Base-by-base conservation (phyloP, 2,113 vertebrate genomes). In the Phaethon lepturus region DNA sequence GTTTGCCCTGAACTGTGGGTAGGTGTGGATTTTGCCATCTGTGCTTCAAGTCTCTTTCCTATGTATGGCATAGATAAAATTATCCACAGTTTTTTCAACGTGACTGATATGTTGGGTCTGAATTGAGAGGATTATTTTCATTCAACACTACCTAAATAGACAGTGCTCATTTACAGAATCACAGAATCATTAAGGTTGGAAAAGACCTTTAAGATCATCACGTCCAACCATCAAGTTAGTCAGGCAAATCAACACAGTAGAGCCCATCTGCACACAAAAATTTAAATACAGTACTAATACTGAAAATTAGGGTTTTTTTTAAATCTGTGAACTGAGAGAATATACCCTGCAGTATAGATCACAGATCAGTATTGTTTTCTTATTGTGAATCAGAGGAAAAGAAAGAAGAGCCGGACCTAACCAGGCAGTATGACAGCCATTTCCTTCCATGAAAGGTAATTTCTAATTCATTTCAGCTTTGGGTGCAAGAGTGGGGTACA, bases 1-100 rank as follows among this genome's bases (percentile, higher is more conserved):
- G 87, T 94, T 91, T 94, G 91, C 87, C 96, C 96, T 91, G 93
- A 97, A 83, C 91, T 95, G 89, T 97, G 91, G 77, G 91, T 90
- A 93, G 92, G 91, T 82, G 55, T 63, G 45, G 94, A 94, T 97
- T 94, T 95, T 93, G 74, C 94, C 94, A 96, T 97, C 95, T 96
- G 96, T 93, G 94, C 93, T 91, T 91, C 29, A 11, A 93, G 85
- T n/a, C 69, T 93, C 71, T 94, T 91, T 90, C 17, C 0, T 58
- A 79, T 44, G 67, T 53, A 95, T 42, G 69, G 89, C 80, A 94
- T 1, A 79, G 97, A 95, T 76, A 94, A 97, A 95, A 94, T 97
- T 93, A 94, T 26, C 84, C 74, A 11, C 62, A 59, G 44, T 50
- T 93, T 88, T 83, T 88, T 64, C 81, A 79, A 23, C 63, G 87